These are phyloP conservation scores for Dascillus cervinus DNA, from an alignment of 2,888 invertebrate genomes.

Conservation along the genomic window DNA sequence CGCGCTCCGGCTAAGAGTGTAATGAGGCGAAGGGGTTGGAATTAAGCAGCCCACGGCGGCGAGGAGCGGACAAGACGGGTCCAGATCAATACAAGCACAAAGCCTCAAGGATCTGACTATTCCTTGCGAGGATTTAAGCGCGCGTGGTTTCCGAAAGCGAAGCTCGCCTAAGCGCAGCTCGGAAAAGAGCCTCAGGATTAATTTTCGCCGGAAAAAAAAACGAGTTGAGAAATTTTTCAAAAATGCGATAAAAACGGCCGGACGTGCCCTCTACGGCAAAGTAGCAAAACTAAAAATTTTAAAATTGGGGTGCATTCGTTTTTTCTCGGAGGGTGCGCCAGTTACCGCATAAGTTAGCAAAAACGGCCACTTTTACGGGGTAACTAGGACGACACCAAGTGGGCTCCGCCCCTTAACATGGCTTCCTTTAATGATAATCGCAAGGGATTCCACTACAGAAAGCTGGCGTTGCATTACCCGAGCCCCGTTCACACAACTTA, in stretches of 20 bases:
- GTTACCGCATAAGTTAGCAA: conserved; percentile 28
- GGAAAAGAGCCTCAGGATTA: background rate
- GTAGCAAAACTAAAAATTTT: conserved; percentile 32
- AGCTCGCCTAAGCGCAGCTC: background rate
- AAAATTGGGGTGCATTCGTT: conserved; percentile 30
- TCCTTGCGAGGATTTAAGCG: conserved; percentile 24
- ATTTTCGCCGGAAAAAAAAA: background rate
- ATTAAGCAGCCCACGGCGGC: conserved; percentile 32
- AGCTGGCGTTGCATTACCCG: conserved; percentile 20
- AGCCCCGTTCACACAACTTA: conserved; percentile 13
- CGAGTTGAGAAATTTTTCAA: conserved; percentile 1
- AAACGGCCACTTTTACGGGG: conserved; percentile 19
- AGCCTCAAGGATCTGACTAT: conserved; percentile 34
- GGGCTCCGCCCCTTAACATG: conserved; percentile 43
- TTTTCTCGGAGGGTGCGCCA: conserved; percentile 37
- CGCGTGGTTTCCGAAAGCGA: background rate
- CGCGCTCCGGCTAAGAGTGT: conserved; percentile 38
- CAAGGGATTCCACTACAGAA: conserved; percentile 33
- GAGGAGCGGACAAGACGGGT: conserved; percentile 31
- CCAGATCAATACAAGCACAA: conserved; percentile 37
- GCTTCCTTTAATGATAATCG: conserved; percentile 41
- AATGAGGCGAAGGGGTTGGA: conserved; percentile 41
- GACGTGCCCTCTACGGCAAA: conserved; percentile 26
- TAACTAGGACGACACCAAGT: conserved; percentile 24
- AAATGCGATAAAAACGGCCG: background rate